Evolutionary conservation across 2,797 vertebrate genomes (phyloP), one percentile per base, ranked within the genome.

Genomic region (Spinus olivaceus): DNA sequence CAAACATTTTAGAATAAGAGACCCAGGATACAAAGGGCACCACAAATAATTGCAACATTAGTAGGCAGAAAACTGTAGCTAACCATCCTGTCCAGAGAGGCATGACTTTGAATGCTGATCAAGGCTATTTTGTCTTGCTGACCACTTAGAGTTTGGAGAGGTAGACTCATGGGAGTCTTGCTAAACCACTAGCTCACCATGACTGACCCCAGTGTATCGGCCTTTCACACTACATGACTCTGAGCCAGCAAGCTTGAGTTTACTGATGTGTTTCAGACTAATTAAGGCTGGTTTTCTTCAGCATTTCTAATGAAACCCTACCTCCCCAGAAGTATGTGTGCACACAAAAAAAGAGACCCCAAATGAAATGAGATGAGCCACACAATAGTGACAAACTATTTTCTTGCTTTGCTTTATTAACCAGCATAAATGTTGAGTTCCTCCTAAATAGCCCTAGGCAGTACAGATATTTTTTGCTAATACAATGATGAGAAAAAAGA

Each of bases 221-320:
- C 94, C 96, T 98, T 97, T 98, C 94, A 98, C 96, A 90, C 92
- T 94, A 64, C 92, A 91, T 90, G 87, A 95, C 67, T 97, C 89
- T 89, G 95, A 83, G 95, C 94, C 98, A 97, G 97, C 93, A 97
- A 97, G 97, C 96, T 97, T 85, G 95, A 86, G 94, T 95, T 96
- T 97, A 97, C 95, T 97, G 97, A 95, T 97, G 97, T 98, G 97
- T 98, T 98, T 97, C 96, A 97, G 95, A 76, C 96, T 98, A 97
- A 97, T 98, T 98, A 97, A 98, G 92, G 66, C 18, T 92, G 84
- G 93, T 96, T 97, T 97, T 95, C 93, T 95, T 96, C 47, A 96
- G 92, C 93, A 88, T 96, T 97, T 96, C 82, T 95, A 90, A 95
- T 97, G 96, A 97, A 97, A 97, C 76, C 81, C 90, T 96, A 97